A percentile compares a stretch with the other conserved stretches of the same genome.
These are phyloP conservation scores for Oxyruncus cristatus DNA, from an alignment of 2,113 vertebrate genomes.

Conservation along the genomic window DNA sequence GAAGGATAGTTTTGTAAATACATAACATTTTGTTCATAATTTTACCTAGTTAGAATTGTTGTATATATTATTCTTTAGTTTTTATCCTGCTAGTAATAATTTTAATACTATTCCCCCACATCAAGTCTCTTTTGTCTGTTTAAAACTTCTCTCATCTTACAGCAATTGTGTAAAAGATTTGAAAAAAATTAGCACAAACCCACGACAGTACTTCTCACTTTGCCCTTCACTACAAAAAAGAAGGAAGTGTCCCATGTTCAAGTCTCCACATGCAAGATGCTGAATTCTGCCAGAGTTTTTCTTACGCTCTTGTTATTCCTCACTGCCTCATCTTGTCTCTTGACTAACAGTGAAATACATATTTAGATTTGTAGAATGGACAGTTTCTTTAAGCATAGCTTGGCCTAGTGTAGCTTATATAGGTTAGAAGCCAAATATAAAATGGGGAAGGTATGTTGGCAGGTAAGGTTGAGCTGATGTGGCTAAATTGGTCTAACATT, in stretches of 20 bases:
- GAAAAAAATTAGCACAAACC: no score
- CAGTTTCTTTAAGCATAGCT: not conserved
- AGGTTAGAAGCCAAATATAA: not conserved
- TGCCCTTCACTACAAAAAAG: not conserved
- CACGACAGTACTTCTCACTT: not conserved
- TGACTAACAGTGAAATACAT: not conserved
- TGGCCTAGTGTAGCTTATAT: not conserved
- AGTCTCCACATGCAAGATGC: not conserved
- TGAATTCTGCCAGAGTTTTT: not conserved
- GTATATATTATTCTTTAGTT: no score
- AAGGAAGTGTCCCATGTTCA: not conserved
- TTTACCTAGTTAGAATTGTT: no score
- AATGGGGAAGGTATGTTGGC: not conserved
- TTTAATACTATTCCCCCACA: no score
- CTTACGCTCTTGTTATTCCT: not conserved
- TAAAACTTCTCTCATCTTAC: no score
- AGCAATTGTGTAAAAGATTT: no score
- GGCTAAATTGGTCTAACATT: not conserved
- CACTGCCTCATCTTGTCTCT: not conserved
- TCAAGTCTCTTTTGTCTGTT: no score
- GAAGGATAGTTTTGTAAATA: no score
- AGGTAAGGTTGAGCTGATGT: not conserved
- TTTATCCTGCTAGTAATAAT: no score
- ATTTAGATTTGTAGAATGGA: not conserved
- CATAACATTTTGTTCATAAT: no score